phyloP scores from a whole-genome alignment of 2,888 invertebrate species.

The Galerucella calmariensis region DNA sequence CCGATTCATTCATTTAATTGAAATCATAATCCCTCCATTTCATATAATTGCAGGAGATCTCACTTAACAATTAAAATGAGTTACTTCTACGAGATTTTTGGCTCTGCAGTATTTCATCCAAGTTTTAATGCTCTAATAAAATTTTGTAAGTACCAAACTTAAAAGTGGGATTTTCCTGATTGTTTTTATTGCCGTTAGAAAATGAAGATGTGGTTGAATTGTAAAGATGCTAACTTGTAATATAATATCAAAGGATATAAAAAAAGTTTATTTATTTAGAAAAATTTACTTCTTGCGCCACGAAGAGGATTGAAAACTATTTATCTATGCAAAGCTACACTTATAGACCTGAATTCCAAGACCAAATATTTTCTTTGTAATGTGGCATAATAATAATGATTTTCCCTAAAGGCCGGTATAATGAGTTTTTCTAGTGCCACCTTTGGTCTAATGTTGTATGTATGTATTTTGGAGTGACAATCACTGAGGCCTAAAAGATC shows the following conservation, averaged over 20 bases:
- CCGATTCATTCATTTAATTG: slow-evolving; percentile 33
- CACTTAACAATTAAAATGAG: slow-evolving; percentile 34
- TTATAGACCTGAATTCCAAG: too few relatives aligned
- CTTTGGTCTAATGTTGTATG: too few relatives aligned
- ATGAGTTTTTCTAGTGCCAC: too few relatives aligned
- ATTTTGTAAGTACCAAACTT: slow-evolving; percentile 23
- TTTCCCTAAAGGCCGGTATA: too few relatives aligned
- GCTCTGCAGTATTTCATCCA: slow-evolving; percentile 25
- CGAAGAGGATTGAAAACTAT: too few relatives aligned
- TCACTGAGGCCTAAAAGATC: too few relatives aligned
- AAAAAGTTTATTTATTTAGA: background rate
- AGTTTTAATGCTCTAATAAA: slow-evolving; percentile 33
- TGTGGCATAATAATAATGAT: too few relatives aligned
- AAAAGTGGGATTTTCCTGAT: slow-evolving; percentile 26
- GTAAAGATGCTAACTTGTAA: background rate
- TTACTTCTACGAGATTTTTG: slow-evolving; percentile 30
- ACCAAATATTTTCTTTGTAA: too few relatives aligned
- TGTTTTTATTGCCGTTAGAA: slow-evolving; percentile 13
- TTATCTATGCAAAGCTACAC: too few relatives aligned
- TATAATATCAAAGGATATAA: background rate
- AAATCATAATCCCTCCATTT: slow-evolving; percentile 33
- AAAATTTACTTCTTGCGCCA: background rate
- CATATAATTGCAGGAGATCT: slow-evolving; percentile 30
- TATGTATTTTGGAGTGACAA: too few relatives aligned
- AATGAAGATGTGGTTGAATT: slow-evolving; percentile 10